A percentile compares a stretch with the other conserved stretches of the same genome.
These are phyloP conservation scores for Labeo rohita DNA, from an alignment of 2,113 vertebrate species.

Conservation along the genomic window DNA sequence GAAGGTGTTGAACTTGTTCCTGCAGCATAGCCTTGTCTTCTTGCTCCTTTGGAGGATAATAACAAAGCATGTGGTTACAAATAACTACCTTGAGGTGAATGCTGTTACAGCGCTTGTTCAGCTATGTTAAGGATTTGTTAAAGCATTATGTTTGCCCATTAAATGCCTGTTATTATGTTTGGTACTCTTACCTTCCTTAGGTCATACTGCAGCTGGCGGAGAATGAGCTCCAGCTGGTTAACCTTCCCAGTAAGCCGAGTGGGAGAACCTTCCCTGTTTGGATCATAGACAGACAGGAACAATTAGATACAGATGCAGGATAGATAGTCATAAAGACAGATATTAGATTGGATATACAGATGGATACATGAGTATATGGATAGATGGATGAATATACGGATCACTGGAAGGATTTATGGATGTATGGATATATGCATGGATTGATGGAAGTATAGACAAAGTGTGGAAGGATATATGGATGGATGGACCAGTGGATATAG, in stretches of 20 bases:
- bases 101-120: not conserved
- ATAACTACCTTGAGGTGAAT: constrained; percentile 9
- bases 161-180: constrained; percentile 9
- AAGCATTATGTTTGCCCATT: constrained; percentile 2
- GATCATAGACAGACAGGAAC: not conserved
- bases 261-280: constrained; percentile 74
- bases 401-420: not conserved
- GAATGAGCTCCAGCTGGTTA: constrained; percentile 85
- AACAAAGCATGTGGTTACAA: not conserved
- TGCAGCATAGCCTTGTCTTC: constrained; percentile 87
- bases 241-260: constrained; percentile 85
- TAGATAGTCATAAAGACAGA: not conserved
- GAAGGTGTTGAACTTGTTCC: constrained; percentile 83
- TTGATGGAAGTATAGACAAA: not conserved
- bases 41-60: constrained; percentile 78
- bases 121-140: constrained; percentile 1
- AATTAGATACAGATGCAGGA: not conserved
- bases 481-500: no score
- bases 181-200: constrained; percentile 79
- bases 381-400: no score
- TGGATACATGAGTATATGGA: no score
- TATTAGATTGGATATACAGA: not conserved
- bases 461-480: not conserved
- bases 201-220: constrained; percentile 83
- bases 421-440: not conserved